A percentile compares a stretch with the other conserved stretches of the same genome.
Conservation (phyloP, 2,797 vertebrate species). For the Acrocephalus scirpaceus region DNA sequence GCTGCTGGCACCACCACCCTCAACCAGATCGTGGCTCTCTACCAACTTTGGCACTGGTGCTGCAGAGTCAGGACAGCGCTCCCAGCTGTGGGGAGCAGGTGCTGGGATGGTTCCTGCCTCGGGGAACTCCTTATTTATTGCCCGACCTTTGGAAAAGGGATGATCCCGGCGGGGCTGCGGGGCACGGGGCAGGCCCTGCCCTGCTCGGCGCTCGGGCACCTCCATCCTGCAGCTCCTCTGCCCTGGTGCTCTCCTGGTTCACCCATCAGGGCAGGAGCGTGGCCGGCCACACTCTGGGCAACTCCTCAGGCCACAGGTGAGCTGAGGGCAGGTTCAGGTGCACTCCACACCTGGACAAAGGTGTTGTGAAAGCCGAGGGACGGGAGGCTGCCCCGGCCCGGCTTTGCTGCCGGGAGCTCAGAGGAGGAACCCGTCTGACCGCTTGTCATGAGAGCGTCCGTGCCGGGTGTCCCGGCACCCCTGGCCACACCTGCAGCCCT, state of each 20-base stretch:
- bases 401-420: neutral
- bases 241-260: fast-evolving
- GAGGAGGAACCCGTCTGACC: slow-evolving; percentile 59
- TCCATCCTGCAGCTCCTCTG: fast-evolving
- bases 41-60: neutral
- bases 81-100: neutral
- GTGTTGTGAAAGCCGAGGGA: neutral
- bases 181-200: neutral
- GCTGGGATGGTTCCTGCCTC: neutral
- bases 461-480: neutral
- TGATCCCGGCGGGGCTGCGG: neutral
- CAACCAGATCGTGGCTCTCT: fast-evolving
- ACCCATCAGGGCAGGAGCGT: fast-evolving
- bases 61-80: fast-evolving
- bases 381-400: neutral
- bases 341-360: fast-evolving
- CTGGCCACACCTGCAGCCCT: slow-evolving; percentile 1
- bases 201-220: neutral
- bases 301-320: neutral
- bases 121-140: neutral
- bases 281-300: fast-evolving
- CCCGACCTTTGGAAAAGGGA: neutral
- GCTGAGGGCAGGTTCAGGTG: neutral
- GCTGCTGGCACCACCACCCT: fast-evolving
- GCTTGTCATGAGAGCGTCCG: neutral